A percentile compares a stretch with the other conserved stretches of the same genome.
Evolutionary conservation across 2,113 vertebrate species (phyloP).

Genomic region (Neogobius melanostomus): DNA sequence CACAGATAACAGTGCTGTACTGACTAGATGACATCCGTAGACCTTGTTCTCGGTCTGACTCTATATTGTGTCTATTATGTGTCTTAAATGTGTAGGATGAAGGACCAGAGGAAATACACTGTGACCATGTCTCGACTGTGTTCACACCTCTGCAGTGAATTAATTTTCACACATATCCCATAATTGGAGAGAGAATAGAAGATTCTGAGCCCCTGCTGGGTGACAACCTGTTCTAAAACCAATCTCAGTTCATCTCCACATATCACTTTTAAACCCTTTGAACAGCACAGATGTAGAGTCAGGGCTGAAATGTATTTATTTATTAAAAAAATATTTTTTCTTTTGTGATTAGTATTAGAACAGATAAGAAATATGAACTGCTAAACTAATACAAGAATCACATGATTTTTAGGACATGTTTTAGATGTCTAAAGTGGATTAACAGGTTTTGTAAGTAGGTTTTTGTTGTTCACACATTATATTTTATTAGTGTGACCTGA

Average conservation of each 20-base stretch:
- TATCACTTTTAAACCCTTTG: neutral
- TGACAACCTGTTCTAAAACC: conserved; percentile 7
- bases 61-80: neutral
- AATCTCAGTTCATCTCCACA: neutral
- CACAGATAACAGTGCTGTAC: conserved; percentile 1
- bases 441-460: too few relatives aligned
- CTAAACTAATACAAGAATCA: too few relatives aligned
- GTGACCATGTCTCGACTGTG: conserved; percentile 9
- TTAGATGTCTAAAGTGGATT: too few relatives aligned
- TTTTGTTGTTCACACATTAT: too few relatives aligned
- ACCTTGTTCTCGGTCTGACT: neutral
- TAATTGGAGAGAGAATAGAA: conserved; percentile 6
- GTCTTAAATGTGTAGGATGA: neutral
- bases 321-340: too few relatives aligned
- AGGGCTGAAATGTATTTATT: too few relatives aligned
- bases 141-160: conserved; percentile 47
- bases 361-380: too few relatives aligned
- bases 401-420: too few relatives aligned
- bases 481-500: too few relatives aligned
- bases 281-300: too few relatives aligned
- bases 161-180: conserved; percentile 33
- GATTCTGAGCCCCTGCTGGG: conserved; percentile 10
- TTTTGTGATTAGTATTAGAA: too few relatives aligned
- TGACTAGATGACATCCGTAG: neutral
- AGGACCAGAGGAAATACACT: neutral